Evolutionary conservation across 2,888 invertebrate species (phyloP).

Genomic region (Machimus rusticus): DNA sequence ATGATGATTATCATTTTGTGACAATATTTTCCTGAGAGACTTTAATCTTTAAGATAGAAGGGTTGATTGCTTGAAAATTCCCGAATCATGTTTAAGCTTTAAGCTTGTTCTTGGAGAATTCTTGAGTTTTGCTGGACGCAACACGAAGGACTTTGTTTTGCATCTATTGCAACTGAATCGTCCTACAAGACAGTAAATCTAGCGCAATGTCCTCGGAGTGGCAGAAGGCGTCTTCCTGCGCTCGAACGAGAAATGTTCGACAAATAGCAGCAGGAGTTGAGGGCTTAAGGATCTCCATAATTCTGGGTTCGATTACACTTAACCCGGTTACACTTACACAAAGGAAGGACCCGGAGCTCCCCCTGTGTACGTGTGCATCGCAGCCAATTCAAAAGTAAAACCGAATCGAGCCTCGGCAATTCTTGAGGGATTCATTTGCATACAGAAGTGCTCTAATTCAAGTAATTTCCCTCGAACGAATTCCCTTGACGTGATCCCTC

Average conservation of each 20-base stretch:
- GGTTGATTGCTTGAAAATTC: too few species aligned
- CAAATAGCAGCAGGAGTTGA: neutral
- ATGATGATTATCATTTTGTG: too few species aligned
- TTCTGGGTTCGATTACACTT: conserved; percentile 16
- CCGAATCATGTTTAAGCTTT: neutral
- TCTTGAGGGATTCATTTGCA: conserved; percentile 39
- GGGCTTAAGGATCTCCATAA: neutral
- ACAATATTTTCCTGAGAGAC: too few species aligned
- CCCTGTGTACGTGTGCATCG: neutral
- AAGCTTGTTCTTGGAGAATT: neutral
- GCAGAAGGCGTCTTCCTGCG: neutral
- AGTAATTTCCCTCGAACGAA: conserved; percentile 28
- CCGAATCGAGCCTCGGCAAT: conserved; percentile 19
- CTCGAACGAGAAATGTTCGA: neutral
- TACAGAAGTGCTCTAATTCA: conserved; percentile 41
- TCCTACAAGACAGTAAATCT: neutral
- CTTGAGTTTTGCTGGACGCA: neutral
- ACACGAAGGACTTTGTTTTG: neutral
- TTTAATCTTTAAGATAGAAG: neutral
- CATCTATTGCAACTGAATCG: neutral
- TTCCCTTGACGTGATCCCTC: conserved; percentile 31
- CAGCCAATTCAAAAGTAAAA: conserved; percentile 28
- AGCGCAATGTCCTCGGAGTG: neutral
- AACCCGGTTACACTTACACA: conserved; percentile 1
- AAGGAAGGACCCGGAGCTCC: neutral